Evolutionary conservation across 2,888 invertebrate genomes (phyloP).

Genomic region (Plagiodera versicolora): DNA sequence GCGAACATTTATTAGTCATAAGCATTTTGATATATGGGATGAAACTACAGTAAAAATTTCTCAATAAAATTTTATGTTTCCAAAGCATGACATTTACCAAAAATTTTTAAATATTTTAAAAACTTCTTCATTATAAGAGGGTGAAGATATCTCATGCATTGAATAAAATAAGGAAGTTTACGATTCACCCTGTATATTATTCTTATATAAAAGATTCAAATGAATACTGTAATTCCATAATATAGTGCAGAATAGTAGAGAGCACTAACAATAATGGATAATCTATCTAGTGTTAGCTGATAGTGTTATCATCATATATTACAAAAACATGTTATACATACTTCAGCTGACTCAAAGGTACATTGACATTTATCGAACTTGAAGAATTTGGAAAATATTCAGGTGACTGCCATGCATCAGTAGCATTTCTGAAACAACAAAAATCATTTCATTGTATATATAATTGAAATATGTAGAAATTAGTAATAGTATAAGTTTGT

Average conservation of each 20-base stretch:
- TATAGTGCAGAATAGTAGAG: neutral
- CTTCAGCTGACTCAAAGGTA: conserved; percentile 10
- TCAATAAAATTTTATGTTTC: neutral
- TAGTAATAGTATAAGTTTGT: no score
- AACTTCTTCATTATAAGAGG: no score
- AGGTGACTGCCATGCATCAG: conserved; percentile 24
- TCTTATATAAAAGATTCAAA: neutral
- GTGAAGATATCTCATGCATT: neutral
- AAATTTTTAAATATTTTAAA: no score
- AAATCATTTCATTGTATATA: neutral
- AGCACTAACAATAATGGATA: neutral
- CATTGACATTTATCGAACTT: conserved; percentile 22
- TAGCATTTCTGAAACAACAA: conserved; percentile 25
- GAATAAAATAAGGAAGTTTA: neutral
- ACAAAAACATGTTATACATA: conserved; percentile 17
- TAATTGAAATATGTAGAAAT: no score
- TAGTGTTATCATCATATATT: neutral
- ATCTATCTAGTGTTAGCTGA: neutral
- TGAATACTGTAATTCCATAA: neutral
- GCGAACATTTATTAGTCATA: conserved; percentile 40
- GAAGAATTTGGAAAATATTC: conserved; percentile 20
- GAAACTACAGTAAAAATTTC: conserved; percentile 20
- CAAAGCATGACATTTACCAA: no score
- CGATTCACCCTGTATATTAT: neutral
- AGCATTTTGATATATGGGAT: conserved; percentile 22